Base-by-base conservation (phyloP, 1,140 invertebrate genomes). In the Pseudomyrmex cubaensis region DNA sequence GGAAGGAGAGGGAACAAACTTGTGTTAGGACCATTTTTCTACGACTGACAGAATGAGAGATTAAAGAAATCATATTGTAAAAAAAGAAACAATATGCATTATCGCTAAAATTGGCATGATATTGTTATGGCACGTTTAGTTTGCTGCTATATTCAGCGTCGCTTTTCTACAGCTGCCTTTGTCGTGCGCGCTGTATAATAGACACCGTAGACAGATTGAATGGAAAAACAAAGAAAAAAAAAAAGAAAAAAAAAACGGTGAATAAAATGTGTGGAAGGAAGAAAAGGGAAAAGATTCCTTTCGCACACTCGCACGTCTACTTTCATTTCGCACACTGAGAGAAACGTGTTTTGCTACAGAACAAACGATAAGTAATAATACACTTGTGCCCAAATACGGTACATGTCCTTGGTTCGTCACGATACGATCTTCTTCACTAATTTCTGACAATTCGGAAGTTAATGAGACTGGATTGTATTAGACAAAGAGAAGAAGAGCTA, bases 41-140 rank as follows among this genome's bases (percentile, higher is more conserved):
- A 78, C 62, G 77, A 90, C 75, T 87, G 90, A 92, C 89, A 90
- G 90, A 93, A 91, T 84, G 80, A 83, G 80, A 83, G 89, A 78
- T 87, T 87, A 82, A 87, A 92, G 85, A 70, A 78, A 89, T 89
- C 66, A 74, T 90, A 91, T 91, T 90, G 85, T 90, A 91, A 91
- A 92, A 74, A 62, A 44, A 44, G 17, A n/a, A 90, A 92, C 66
- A 48, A 91, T 91, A 92, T 90, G 86, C 90, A 91, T 92, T 92
- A 93, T 93, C 75, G 84, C 86, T 93, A 93, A 92, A 92, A 93
- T 94, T 94, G 93, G 93, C 93, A 94, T 94, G 92, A 93, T 93
- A 92, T 94, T 74, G 73, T 88, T 89, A 89, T 94, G 93, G 93
- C 93, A 94, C 93, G 91, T 93, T 93, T 89, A 93, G 86, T 92